Percentiles rank a stretch among this genome's conserved stretches.
Evolutionary conservation across 37 sponge, comb jelly and placozoan genomes (phyloP).

Genomic region (Diacarnus erythraeanus): DNA sequence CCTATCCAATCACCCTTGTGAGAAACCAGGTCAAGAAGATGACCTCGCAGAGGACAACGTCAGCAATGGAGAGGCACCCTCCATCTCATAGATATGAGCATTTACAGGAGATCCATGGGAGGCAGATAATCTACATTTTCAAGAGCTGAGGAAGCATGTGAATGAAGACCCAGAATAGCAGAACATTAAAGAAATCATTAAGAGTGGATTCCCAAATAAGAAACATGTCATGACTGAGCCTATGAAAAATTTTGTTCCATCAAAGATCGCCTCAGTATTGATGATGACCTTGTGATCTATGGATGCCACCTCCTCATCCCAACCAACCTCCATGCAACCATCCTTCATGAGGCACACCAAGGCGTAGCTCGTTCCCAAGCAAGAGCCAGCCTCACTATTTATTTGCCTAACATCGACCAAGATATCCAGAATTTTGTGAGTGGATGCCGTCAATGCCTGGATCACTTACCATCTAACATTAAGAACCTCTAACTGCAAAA

Average conservation of each 20-base stretch:
- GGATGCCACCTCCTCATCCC: constrained; percentile 34
- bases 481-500: too few species aligned
- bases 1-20: constrained; percentile 11
- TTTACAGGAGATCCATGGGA: background rate
- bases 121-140: constrained; percentile 20
- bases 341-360: too few species aligned
- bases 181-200: constrained; percentile 13
- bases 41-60: constrained; percentile 22
- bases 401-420: too few species aligned
- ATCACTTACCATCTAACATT: too few species aligned
- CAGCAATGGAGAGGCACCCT: background rate
- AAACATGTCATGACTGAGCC: background rate
- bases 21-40: constrained; percentile 5
- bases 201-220: constrained; percentile 31
- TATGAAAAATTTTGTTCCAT: constrained; percentile 26
- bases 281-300: constrained; percentile 34
- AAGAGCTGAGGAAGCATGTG: constrained; percentile 23
- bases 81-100: background rate
- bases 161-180: constrained; percentile 33
- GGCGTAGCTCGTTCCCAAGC: too few species aligned
- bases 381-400: too few species aligned
- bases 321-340: background rate
- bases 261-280: constrained; percentile 13
- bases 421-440: too few species aligned
- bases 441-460: too few species aligned